Conservation (phyloP, 2,797 vertebrate genomes). For the Aldrovandia affinis region DNA sequence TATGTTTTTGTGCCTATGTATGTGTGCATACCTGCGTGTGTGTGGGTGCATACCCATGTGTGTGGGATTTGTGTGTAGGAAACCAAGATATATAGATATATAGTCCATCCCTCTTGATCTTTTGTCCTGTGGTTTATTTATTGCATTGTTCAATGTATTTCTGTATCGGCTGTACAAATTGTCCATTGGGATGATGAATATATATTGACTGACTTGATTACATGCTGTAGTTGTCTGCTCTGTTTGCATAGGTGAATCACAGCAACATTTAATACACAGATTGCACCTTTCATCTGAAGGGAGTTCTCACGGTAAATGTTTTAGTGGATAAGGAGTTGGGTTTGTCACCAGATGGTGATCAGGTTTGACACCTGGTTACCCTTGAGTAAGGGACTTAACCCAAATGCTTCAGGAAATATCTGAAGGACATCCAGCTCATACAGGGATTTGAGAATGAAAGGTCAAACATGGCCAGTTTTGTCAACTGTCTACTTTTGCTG, state of each 20-base stretch:
- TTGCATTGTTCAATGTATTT: neutral
- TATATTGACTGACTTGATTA: constrained; percentile 8
- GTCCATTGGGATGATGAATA: neutral
- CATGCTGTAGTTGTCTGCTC: neutral
- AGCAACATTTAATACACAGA: neutral
- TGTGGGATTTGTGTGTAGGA: neutral
- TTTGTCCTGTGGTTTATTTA: neutral
- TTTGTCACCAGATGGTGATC: too few relatives aligned
- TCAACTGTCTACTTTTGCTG: too few relatives aligned
- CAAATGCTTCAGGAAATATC: too few relatives aligned
- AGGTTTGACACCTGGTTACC: too few relatives aligned
- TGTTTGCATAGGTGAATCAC: neutral
- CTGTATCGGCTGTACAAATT: neutral
- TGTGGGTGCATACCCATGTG: too few relatives aligned
- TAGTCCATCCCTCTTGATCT: neutral
- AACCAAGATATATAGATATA: neutral
- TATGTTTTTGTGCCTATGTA: neutral
- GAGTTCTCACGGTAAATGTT: neutral
- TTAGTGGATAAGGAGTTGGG: too few relatives aligned
- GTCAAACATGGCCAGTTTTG: too few relatives aligned
- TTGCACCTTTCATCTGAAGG: neutral
- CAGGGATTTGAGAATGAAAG: too few relatives aligned
- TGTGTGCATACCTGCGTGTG: neutral
- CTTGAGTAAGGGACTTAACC: too few relatives aligned
- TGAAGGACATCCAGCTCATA: too few relatives aligned